Evolutionary conservation across 2,797 vertebrate genomes (phyloP).

Genomic region (Crocodylus rhombifer): DNA sequence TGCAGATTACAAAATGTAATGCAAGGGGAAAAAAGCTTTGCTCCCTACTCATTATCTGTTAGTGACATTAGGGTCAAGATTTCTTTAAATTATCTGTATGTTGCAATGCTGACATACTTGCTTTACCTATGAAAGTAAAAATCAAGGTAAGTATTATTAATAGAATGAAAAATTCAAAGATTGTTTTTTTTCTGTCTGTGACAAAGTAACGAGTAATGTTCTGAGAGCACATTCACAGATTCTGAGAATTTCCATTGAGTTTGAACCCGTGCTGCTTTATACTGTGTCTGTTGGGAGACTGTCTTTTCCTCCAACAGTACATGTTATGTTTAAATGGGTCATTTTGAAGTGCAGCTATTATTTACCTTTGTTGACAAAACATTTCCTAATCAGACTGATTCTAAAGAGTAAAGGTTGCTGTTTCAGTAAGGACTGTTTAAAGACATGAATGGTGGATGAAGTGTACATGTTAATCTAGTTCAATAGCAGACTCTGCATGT

Average conservation of each 20-base stretch:
- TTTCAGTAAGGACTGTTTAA: neutral
- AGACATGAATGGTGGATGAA: neutral
- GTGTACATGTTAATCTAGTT: neutral
- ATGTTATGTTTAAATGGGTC: neutral
- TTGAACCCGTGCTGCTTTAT: neutral
- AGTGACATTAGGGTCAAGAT: no score
- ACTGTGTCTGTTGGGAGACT: neutral
- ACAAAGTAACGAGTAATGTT: neutral
- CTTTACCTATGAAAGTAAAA: no score
- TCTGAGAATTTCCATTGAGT: neutral
- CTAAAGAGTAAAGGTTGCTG: neutral
- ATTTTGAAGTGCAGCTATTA: neutral
- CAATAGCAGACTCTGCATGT: neutral
- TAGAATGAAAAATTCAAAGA: neutral
- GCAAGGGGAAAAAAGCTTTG: no score
- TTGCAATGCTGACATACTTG: no score
- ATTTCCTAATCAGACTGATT: neutral
- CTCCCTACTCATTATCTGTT: no score
- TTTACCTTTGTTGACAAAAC: neutral
- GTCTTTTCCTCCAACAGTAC: neutral
- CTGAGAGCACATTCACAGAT: neutral
- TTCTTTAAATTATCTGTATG: no score
- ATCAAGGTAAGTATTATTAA: no score
- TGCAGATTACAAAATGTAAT: no score
- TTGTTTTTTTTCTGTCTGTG: conserved; percentile 1